Evolutionary conservation across 1,140 invertebrate genomes (phyloP).

Genomic region (Euwallacea similis): DNA sequence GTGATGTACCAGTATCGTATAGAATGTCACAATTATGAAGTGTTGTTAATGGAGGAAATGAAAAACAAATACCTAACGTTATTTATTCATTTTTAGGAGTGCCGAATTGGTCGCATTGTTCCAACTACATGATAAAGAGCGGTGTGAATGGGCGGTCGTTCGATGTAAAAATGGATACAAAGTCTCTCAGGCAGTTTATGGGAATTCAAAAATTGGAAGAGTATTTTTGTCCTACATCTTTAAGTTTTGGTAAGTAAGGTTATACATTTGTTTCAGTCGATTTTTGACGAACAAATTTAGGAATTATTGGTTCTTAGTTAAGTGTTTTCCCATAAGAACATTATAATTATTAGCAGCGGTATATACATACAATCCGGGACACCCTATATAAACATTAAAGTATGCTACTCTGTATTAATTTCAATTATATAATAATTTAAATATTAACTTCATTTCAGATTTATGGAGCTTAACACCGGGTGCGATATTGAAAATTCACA

Average conservation of each 20-base stretch:
- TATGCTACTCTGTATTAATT: no score
- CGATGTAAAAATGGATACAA: conserved; percentile 53
- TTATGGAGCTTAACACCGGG: conserved; percentile 54
- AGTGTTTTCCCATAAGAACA: no score
- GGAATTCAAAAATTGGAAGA: conserved; percentile 65
- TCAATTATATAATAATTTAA: no score
- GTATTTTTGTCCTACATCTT: conserved; percentile 78
- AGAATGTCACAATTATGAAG: no score
- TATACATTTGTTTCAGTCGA: background rate
- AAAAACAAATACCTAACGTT: conserved; percentile 1
- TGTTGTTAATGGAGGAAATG: background rate
- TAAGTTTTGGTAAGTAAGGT: conserved; percentile 69
- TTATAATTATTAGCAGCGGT: no score
- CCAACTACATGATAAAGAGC: conserved; percentile 43
- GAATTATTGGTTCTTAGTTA: no score
- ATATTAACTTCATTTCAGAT: conserved; percentile 18
- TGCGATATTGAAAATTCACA: conserved; percentile 57
- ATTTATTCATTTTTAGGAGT: conserved; percentile 34
- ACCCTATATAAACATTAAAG: no score
- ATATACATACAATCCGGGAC: no score
- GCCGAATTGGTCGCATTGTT: conserved; percentile 38
- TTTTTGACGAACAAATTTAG: conserved; percentile 1
- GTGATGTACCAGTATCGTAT: no score
- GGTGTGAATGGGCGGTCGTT: conserved; percentile 39
- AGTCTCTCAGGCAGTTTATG: conserved; percentile 52